A percentile compares a stretch with the other conserved stretches of the same genome.
These are phyloP conservation scores for Chloebia gouldiae DNA, from an alignment of 2,113 vertebrate genomes.

Conservation along the genomic window DNA sequence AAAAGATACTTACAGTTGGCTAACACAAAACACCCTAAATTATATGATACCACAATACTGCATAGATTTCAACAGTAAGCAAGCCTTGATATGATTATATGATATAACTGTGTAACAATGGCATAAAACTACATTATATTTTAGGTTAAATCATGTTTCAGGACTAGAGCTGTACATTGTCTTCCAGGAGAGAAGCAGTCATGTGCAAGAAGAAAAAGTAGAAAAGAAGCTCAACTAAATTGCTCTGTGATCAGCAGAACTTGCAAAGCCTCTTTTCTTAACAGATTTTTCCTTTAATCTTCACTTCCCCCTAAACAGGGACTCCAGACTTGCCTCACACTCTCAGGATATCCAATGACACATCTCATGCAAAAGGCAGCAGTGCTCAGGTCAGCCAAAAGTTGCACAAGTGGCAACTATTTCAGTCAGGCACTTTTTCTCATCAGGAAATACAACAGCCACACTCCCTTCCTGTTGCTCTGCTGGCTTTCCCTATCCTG, in stretches of 20 bases:
- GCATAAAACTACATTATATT: background rate
- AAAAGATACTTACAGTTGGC: background rate
- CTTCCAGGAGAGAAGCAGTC: background rate
- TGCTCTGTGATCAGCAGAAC: background rate
- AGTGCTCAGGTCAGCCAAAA: background rate
- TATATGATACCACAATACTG: background rate
- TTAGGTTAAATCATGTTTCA: background rate
- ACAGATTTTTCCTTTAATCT: background rate
- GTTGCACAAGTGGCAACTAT: background rate
- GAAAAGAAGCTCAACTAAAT: background rate
- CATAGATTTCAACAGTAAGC: background rate
- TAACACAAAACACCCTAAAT: background rate
- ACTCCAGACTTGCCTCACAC: background rate
- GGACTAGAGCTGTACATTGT: background rate
- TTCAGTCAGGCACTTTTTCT: background rate
- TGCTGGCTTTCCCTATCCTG: background rate
- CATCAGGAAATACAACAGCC: background rate
- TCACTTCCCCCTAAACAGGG: background rate
- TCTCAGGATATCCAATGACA: background rate
- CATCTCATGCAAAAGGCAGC: background rate
- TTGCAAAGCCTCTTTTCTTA: background rate
- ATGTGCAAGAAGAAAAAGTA: background rate
- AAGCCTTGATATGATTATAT: background rate
- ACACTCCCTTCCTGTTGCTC: background rate
- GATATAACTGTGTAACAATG: background rate